A percentile compares a stretch with the other conserved stretches of the same genome.
These are phyloP conservation scores for Mongoloraphidia duomilia DNA, from an alignment of 2,888 invertebrate genomes.

Conservation along the genomic window DNA sequence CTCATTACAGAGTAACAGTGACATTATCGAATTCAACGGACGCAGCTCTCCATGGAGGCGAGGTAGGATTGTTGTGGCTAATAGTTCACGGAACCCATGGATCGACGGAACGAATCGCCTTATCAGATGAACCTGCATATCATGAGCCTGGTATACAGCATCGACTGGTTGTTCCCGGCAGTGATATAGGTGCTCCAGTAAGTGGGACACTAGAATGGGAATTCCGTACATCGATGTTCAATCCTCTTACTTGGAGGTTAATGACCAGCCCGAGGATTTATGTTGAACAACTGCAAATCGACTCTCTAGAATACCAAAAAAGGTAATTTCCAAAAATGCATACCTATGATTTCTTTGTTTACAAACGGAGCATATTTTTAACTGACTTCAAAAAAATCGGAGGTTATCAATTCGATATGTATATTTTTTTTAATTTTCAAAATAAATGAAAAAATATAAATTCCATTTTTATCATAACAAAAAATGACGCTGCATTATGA, in stretches of 20 bases:
- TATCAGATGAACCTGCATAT: conserved; percentile 27
- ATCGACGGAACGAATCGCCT: conserved; percentile 21
- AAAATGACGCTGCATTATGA: too few relatives aligned
- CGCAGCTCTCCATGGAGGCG: conserved; percentile 60
- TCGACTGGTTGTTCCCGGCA: conserved; percentile 50
- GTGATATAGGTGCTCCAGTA: conserved; percentile 45
- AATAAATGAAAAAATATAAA: too few relatives aligned
- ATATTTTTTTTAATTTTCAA: too few relatives aligned
- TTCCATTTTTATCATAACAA: too few relatives aligned
- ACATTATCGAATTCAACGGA: conserved; percentile 58
- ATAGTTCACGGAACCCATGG: conserved; percentile 41
- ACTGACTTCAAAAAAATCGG: too few relatives aligned
- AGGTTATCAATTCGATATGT: too few relatives aligned
- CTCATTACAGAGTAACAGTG: conserved; percentile 63
- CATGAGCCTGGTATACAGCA: conserved; percentile 61
- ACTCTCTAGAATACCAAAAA: conserved; percentile 54
- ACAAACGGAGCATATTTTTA: too few relatives aligned
- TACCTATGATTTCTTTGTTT: too few relatives aligned
- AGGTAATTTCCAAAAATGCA: conserved; percentile 38
- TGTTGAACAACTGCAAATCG: conserved; percentile 53
- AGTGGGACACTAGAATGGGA: conserved; percentile 48
- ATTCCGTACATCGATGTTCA: conserved; percentile 61
- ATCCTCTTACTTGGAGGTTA: conserved; percentile 72
- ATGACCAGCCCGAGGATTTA: conserved; percentile 59
- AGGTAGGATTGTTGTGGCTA: conserved; percentile 57